These are phyloP conservation scores for Calameuta pallipes DNA, from an alignment of 2,888 invertebrate species.

Conservation along the genomic window DNA sequence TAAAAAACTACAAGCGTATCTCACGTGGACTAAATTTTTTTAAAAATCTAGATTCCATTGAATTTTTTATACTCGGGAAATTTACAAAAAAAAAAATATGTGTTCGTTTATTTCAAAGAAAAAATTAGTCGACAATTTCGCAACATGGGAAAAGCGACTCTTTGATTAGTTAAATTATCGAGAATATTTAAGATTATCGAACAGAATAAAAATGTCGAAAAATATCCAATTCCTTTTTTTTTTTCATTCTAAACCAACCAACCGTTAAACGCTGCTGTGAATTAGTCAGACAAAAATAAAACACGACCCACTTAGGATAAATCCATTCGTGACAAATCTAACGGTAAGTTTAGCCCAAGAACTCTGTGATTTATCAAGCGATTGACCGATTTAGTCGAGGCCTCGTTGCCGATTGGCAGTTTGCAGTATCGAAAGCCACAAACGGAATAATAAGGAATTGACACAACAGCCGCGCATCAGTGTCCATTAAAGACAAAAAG, in stretches of 20 bases:
- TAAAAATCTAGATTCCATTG: no score
- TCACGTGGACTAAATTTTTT: no score
- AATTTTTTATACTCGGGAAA: no score
- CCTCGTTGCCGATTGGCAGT: slow-evolving; percentile 1
- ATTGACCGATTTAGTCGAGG: slow-evolving; percentile 37
- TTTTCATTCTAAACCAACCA: not conserved
- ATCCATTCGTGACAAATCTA: not conserved
- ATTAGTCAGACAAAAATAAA: not conserved
- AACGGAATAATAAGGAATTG: not conserved
- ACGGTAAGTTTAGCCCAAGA: slow-evolving; percentile 9
- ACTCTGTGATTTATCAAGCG: slow-evolving; percentile 34
- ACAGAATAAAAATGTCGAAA: not conserved
- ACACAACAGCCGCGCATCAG: not conserved
- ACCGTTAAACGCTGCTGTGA: not conserved
- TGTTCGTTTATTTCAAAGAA: no score
- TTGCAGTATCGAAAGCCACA: not conserved
- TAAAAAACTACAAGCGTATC: no score
- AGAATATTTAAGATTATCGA: not conserved
- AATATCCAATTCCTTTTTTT: not conserved
- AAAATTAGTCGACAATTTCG: not conserved
- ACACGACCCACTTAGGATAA: not conserved
- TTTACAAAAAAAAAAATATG: no score
- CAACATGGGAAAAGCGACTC: not conserved
- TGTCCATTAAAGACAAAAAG: not conserved
- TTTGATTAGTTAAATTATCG: not conserved